Base-by-base conservation (phyloP, 1,140 invertebrate genomes). In the Trichonephila clavata region DNA sequence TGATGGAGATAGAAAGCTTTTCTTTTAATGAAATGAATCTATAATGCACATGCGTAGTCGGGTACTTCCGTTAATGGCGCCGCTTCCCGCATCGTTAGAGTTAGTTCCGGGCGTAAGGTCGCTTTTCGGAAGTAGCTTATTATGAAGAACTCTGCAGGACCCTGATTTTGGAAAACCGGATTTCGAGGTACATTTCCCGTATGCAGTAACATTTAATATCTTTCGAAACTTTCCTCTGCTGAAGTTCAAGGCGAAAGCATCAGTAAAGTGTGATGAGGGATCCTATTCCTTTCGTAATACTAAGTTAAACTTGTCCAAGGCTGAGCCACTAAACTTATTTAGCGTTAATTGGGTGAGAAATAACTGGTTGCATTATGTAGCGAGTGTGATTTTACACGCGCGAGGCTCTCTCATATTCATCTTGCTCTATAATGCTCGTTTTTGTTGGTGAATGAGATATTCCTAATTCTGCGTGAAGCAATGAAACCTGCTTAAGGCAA, bases 191-290 rank as follows among this genome's bases (percentile, higher is more conserved):
- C 65, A 77, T 77, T 77, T 77, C 27, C 68, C 16, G 14, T 16
- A 77, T 77, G 68, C 16, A 77, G 68, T 68, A 68, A 77, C 24
- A 77, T 77, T 77, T 77, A 77, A 77, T 77, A 77, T 77, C 68
- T 77, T 77, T 68, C n/a, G 21, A 68, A 68, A 68, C 65, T 68
- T 68, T 77, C 24, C 24, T 77, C 68, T 18, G 27, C 68, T 14
- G 68, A 18, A 18, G 24, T 68, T 24, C 32, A 32, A 32, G 27
- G 68, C 68, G 32, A 77, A 27, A 77, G 68, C 68, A 27, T 77
- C 68, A 27, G 68, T 77, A 77, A 77, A 77, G 68, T 32, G 65
- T 10, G 65, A 14, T 27, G 65, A n/a, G 24, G n/a, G 65, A 68
- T 68, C 65, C 65, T 14, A 68, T 68, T 68, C 65, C 65, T 24